Evolutionary conservation across 2,113 vertebrate genomes (phyloP).

Genomic region (Petaurus breviceps): DNA sequence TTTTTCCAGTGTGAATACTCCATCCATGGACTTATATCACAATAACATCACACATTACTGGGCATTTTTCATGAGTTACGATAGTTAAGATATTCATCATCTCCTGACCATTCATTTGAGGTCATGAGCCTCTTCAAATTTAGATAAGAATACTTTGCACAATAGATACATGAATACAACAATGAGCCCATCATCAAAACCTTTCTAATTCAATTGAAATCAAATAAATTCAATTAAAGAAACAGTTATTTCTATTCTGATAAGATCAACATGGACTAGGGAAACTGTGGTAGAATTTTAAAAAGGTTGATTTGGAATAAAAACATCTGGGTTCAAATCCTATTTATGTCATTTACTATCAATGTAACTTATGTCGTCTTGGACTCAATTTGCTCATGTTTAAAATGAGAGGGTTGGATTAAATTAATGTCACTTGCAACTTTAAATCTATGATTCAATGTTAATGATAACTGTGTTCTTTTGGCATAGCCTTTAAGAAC

Average conservation of each 20-base stretch:
- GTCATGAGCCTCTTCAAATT: background rate
- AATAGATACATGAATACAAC: background rate
- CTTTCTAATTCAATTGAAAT: background rate
- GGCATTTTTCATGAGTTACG: background rate
- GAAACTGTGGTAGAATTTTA: background rate
- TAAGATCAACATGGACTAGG: background rate
- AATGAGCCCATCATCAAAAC: background rate
- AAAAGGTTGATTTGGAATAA: background rate
- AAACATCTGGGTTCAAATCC: background rate
- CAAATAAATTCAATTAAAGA: background rate
- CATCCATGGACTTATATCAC: background rate
- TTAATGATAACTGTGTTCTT: too few species aligned
- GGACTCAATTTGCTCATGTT: too few species aligned
- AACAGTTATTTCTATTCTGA: background rate
- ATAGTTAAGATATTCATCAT: background rate
- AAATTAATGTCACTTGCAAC: too few species aligned
- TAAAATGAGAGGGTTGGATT: too few species aligned
- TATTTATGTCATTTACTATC: background rate
- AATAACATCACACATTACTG: background rate
- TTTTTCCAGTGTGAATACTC: too few species aligned
- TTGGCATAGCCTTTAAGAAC: too few species aligned
- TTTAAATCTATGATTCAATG: too few species aligned
- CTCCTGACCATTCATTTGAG: background rate
- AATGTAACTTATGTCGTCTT: too few species aligned
- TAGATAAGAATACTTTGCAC: background rate